These are phyloP conservation scores for Aphidius ervi DNA, from an alignment of 1,140 invertebrate genomes.

Conservation along the genomic window DNA sequence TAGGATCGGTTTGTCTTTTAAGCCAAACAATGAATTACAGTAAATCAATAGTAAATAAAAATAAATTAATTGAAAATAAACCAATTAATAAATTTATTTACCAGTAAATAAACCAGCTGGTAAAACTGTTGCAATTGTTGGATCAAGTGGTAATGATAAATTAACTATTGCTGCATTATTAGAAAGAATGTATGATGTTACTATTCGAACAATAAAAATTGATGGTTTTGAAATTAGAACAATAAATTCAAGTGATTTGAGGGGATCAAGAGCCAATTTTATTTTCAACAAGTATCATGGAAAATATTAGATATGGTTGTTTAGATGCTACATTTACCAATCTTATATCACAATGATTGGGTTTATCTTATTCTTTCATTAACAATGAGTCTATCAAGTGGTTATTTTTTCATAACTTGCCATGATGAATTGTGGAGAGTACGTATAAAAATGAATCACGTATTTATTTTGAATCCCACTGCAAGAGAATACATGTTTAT, in stretches of 20 bases:
- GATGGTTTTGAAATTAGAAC: constrained; percentile 72
- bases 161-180: constrained; percentile 83
- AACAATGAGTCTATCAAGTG: constrained; percentile 79
- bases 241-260: constrained; percentile 81
- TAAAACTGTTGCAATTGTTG: constrained; percentile 87
- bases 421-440: constrained; percentile 97
- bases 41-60: no score
- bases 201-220: constrained; percentile 70
- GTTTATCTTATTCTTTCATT: constrained; percentile 73
- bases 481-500: no score
- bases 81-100: no score
- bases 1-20: constrained; percentile 68
- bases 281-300: constrained; percentile 86
- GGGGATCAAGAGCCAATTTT: constrained; percentile 90
- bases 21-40: no score
- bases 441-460: constrained; percentile 17
- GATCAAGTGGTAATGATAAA: constrained; percentile 87
- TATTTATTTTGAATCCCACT: no score
- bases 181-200: constrained; percentile 86
- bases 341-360: constrained; percentile 80
- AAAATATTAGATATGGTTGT: constrained; percentile 91
- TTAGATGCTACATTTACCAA: constrained; percentile 66
- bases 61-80: no score
- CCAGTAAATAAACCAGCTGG: no score
- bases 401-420: constrained; percentile 88